These are phyloP conservation scores for Smithornis capensis DNA, from an alignment of 2,113 vertebrate species.

Conservation along the genomic window DNA sequence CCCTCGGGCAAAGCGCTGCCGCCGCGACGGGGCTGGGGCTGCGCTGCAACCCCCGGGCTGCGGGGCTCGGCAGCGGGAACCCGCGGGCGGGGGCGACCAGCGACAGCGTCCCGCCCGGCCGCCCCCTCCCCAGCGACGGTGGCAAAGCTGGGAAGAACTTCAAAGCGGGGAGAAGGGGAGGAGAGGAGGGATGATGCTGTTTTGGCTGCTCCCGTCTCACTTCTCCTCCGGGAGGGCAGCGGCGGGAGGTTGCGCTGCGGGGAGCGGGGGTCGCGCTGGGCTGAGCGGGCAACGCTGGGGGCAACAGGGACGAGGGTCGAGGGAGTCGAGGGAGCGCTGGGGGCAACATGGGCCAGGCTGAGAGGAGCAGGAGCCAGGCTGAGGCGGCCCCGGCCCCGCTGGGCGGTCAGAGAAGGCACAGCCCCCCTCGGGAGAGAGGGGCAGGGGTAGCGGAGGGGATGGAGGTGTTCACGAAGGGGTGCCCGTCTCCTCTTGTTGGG, in stretches of 20 bases:
- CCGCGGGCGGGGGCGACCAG: neutral
- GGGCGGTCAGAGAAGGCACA: neutral
- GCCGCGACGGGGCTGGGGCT: neutral
- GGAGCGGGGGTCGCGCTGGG: neutral
- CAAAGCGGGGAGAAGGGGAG: neutral
- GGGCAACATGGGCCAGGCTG: neutral
- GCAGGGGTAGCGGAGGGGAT: neutral
- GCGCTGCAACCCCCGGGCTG: neutral
- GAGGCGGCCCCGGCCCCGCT: neutral
- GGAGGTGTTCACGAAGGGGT: conserved; percentile 57
- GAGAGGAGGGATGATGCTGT: neutral
- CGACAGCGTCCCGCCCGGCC: neutral
- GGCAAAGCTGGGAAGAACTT: neutral
- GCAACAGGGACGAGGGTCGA: neutral
- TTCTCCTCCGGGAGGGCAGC: neutral
- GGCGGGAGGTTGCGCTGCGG: neutral
- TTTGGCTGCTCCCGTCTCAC: neutral
- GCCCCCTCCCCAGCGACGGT: neutral
- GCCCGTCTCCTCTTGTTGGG: conserved; percentile 69
- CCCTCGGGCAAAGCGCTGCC: neutral
- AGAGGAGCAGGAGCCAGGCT: neutral
- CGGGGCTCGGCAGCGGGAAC: neutral
- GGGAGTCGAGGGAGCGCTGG: neutral
- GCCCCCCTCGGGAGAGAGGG: neutral
- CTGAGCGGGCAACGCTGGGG: neutral